A percentile compares a stretch with the other conserved stretches of the same genome.
phyloP scores from a whole-genome alignment of 2,113 vertebrate genomes.

The Tor tambroides region DNA sequence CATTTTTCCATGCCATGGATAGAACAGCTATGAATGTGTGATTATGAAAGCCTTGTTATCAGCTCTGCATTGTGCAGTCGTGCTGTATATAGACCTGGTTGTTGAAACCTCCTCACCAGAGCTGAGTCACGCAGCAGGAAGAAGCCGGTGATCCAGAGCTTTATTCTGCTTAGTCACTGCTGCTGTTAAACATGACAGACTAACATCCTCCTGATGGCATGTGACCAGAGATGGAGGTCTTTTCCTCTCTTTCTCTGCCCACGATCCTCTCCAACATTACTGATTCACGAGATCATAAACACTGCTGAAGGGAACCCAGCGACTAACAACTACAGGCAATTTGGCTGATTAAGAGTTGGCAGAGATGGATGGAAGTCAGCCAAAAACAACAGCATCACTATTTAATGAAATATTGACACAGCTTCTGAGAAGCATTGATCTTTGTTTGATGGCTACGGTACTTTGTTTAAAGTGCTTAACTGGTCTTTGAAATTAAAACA shows the following conservation, averaged over 20 bases:
- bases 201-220: neutral
- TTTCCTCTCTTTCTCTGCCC: slow-evolving; percentile 4
- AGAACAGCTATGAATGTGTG: neutral
- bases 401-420: slow-evolving; percentile 7
- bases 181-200: neutral
- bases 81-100: neutral
- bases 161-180: slow-evolving; percentile 19
- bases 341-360: slow-evolving; percentile 32
- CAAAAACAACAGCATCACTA: neutral
- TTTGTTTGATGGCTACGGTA: neutral
- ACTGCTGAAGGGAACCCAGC: neutral
- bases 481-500: neutral
- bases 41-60: neutral
- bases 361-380: neutral
- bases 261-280: slow-evolving; percentile 22
- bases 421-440: slow-evolving; percentile 6
- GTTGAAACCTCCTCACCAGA: neutral
- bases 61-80: neutral
- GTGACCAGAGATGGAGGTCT: neutral
- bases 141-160: neutral
- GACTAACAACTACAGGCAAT: slow-evolving; percentile 28
- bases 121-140: neutral
- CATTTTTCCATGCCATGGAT: neutral
- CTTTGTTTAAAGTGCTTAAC: neutral
- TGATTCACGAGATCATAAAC: slow-evolving; percentile 32